Evolutionary conservation across 2,888 invertebrate genomes (phyloP).

Genomic region (Netelia fuscicornis): DNA sequence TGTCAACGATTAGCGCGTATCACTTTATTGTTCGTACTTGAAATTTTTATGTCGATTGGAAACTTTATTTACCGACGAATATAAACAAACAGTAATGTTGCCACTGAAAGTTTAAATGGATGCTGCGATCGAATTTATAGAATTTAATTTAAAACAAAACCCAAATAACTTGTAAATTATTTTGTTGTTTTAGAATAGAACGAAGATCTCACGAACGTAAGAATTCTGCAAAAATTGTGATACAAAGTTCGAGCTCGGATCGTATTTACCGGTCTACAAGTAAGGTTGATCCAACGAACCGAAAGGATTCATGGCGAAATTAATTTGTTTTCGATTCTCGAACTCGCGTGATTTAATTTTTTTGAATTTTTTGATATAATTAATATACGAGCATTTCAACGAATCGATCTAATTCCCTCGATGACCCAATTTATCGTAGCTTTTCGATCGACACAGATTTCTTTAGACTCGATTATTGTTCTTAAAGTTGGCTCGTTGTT

Average conservation of each 20-base stretch:
- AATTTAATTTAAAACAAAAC: neutral
- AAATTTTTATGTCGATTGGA: constrained; percentile 12
- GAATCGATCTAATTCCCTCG: neutral
- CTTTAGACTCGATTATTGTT: neutral
- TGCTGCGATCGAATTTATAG: neutral
- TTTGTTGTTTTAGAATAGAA: neutral
- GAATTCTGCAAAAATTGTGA: neutral
- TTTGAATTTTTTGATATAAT: neutral
- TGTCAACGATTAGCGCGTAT: constrained; percentile 4
- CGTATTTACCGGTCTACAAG: constrained; percentile 44
- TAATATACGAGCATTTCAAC: neutral
- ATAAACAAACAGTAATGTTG: constrained; percentile 18
- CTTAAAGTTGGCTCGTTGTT: neutral
- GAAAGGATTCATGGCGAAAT: constrained; percentile 51
- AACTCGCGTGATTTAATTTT: neutral
- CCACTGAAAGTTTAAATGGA: neutral
- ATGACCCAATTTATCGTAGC: constrained; percentile 23
- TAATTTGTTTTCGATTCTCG: constrained; percentile 12
- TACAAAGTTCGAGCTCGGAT: constrained; percentile 18
- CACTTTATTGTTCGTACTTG: constrained; percentile 13
- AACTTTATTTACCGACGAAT: constrained; percentile 8
- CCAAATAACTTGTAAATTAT: neutral
- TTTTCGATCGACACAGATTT: constrained; percentile 16
- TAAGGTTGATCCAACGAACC: constrained; percentile 59
- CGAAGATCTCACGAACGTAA: neutral